These are phyloP conservation scores for Oscarella lobularis DNA, from an alignment of 37 sponge, comb jelly and placozoan species.

Conservation along the genomic window DNA sequence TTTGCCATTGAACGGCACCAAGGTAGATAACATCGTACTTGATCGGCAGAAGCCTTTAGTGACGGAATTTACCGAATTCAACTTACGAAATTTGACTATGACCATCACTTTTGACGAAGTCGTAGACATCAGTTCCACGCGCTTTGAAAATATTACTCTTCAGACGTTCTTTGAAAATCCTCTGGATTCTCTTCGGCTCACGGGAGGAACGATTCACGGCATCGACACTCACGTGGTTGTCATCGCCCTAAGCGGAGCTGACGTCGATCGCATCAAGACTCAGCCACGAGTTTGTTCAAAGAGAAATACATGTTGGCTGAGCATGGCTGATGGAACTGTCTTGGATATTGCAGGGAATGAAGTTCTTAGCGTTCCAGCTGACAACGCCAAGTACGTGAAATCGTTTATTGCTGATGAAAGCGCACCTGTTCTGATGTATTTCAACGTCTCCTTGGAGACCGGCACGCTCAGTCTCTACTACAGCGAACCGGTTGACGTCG, in stretches of 20 bases:
- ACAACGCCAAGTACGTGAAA: constrained; percentile 22
- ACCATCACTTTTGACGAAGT: constrained; percentile 66
- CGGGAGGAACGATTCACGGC: constrained; percentile 35
- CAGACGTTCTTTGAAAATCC: constrained; percentile 58
- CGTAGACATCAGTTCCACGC: constrained; percentile 48
- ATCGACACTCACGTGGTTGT: constrained; percentile 46
- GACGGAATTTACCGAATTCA: constrained; percentile 67
- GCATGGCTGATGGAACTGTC: constrained; percentile 28
- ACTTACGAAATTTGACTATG: constrained; percentile 48
- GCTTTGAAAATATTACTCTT: constrained; percentile 36
- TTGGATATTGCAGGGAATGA: constrained; percentile 49
- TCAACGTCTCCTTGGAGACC: constrained; percentile 68
- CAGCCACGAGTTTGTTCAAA: constrained; percentile 58
- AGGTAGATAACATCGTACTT: not conserved
- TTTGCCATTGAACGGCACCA: not conserved
- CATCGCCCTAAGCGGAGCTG: constrained; percentile 34
- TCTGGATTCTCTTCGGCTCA: constrained; percentile 24
- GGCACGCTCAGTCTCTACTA: constrained; percentile 55
- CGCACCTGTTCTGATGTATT: constrained; percentile 45
- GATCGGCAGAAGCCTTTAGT: constrained; percentile 1
- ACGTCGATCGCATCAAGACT: constrained; percentile 52
- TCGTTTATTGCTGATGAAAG: constrained; percentile 42
- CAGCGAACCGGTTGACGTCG: constrained; percentile 62
- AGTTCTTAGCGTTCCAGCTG: constrained; percentile 16
- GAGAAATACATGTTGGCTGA: constrained; percentile 81